Evolutionary conservation across 2,797 vertebrate genomes (phyloP), one percentile per base, ranked within the genome.

Genomic region (Melanotaenia boesemani): DNA sequence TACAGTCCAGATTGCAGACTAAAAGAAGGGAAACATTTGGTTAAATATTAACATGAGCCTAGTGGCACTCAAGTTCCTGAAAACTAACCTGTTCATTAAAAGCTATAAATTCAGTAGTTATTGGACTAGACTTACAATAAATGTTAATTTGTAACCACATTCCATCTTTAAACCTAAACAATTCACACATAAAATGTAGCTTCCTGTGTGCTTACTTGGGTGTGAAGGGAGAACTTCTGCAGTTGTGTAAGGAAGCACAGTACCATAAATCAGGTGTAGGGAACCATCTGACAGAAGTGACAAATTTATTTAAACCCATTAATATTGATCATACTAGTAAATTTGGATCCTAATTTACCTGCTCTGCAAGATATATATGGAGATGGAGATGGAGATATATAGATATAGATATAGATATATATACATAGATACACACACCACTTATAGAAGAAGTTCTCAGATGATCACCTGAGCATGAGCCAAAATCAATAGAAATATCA

Each of bases 401-500:
- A 4, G 28, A 30, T 30, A 2, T 30, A 30, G 28, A 2, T 30
- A 1, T n/a, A n/a, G n/a, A n/a, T n/a, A n/a, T n/a, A n/a, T n/a
- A n/a, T n/a, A n/a, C n/a, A n/a, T n/a, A n/a, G n/a, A n/a, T 28
- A n/a, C n/a, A n/a, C n/a, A n/a, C n/a, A n/a, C n/a, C n/a, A n/a
- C n/a, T n/a, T 30, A 30, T 30, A 4, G 28, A 30, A 30, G 2
- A 30, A 30, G 28, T 2, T 30, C 28, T 30, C 8, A 52, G n/a
- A 6, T 20, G 18, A n/a, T 52, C 22, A 96, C 95, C 92, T 93
- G 63, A 37, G 70, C 96, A 97, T 77, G 60, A 76, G 67, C 95
- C 94, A 22, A 76, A 50, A 11, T 76, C 64, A 44, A 96, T 59
- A 36, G 91, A 92, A 62, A 96, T 70, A 54, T 97, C 96, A 90